phyloP scores from a whole-genome alignment of 2,888 invertebrate species.

The Caenorhabditis macrosperma region DNA sequence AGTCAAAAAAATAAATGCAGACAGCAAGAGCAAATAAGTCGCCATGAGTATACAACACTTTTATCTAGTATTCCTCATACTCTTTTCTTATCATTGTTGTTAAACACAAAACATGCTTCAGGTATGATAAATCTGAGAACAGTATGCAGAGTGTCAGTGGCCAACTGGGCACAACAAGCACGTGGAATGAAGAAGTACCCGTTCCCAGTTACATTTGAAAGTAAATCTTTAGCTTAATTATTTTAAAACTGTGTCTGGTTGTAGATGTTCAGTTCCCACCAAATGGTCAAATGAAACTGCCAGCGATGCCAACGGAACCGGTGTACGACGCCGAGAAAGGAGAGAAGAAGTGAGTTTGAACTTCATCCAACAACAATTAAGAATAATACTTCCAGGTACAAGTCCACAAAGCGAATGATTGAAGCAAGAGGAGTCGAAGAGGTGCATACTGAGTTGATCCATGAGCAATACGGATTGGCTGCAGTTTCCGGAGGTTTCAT shows the following conservation, averaged over 20 bases:
- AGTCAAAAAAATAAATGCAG: too few species aligned
- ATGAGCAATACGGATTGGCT: constrained; percentile 94
- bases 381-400: constrained; percentile 60
- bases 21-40: too few species aligned
- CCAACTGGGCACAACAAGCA: constrained; percentile 3
- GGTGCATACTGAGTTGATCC: constrained; percentile 89
- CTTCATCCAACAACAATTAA: neutral
- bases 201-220: constrained; percentile 78
- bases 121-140: constrained; percentile 31
- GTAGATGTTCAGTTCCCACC: constrained; percentile 79
- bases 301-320: constrained; percentile 77
- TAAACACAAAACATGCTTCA: neutral
- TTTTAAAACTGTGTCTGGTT: neutral
- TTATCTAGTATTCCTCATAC: too few species aligned
- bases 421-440: constrained; percentile 79
- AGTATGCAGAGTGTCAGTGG: constrained; percentile 14
- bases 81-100: neutral
- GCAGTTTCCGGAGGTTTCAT: constrained; percentile 83
- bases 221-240: constrained; percentile 55
- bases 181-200: constrained; percentile 72
- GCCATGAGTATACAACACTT: too few species aligned
- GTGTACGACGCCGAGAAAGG: constrained; percentile 74
- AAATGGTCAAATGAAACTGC: constrained; percentile 74
- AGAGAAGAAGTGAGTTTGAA: constrained; percentile 69
- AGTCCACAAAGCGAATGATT: constrained; percentile 75